These are phyloP conservation scores for Rhabdornis inornatus DNA, from an alignment of 2,113 vertebrate species.

Conservation along the genomic window DNA sequence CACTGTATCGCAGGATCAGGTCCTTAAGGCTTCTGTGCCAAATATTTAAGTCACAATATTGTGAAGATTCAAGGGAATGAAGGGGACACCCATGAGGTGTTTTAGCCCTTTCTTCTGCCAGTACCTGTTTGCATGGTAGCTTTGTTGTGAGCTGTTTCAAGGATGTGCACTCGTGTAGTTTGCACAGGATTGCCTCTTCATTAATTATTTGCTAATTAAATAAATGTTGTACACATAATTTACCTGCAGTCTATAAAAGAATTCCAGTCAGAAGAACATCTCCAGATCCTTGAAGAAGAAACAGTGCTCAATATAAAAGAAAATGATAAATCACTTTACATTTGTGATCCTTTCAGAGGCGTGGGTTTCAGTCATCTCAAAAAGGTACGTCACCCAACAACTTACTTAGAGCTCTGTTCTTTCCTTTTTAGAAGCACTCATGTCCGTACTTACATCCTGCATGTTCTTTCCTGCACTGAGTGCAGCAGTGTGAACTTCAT, in stretches of 20 bases:
- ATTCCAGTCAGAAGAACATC: slow-evolving; percentile 90
- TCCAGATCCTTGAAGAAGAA: slow-evolving; percentile 84
- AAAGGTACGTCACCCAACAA: slow-evolving; percentile 72
- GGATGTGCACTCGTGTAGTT: not conserved
- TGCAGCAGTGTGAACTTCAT: not conserved
- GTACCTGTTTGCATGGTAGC: fast-evolving
- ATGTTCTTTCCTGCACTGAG: not conserved
- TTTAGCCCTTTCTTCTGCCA: not conserved
- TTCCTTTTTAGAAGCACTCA: not conserved
- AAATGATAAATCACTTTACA: slow-evolving; percentile 91
- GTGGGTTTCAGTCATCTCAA: slow-evolving; percentile 85
- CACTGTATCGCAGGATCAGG: not conserved
- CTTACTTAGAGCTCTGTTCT: not conserved
- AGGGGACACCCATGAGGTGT: fast-evolving
- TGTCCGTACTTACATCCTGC: not conserved
- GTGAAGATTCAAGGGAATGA: not conserved
- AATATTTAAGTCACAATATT: not conserved
- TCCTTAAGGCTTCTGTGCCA: not conserved
- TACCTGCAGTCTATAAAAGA: slow-evolving; percentile 86
- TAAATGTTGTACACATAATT: not conserved
- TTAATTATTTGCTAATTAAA: not conserved
- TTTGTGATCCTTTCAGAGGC: slow-evolving; percentile 88
- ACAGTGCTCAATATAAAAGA: slow-evolving; percentile 78
- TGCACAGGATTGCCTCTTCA: not conserved
- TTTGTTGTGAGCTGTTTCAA: not conserved